A percentile compares a stretch with the other conserved stretches of the same genome.
phyloP scores from a whole-genome alignment of 1,140 invertebrate genomes.

The Heliothis subflexa region DNA sequence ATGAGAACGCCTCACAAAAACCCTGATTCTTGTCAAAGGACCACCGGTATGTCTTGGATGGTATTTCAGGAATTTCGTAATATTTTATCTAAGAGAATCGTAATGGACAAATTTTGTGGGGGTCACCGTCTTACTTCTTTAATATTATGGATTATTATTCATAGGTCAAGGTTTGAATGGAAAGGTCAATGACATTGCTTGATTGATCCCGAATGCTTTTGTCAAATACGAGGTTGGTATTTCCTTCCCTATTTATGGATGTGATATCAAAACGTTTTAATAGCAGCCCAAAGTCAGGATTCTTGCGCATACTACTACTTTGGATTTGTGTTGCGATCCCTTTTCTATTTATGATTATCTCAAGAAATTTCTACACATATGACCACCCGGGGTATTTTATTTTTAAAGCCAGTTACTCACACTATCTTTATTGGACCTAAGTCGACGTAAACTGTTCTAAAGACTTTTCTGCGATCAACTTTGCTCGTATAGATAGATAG shows the following conservation, averaged over 20 bases:
- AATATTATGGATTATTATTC: background rate
- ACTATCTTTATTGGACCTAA: background rate
- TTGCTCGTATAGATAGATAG: no score
- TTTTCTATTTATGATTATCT: conserved; percentile 16
- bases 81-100: conserved; percentile 31
- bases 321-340: background rate
- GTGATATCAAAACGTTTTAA: no score
- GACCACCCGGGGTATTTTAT: conserved; percentile 8
- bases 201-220: no score
- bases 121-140: background rate
- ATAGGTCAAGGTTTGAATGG: no score
- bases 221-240: no score
- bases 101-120: conserved; percentile 6
- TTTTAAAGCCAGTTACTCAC: background rate
- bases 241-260: no score
- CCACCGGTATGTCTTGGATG: conserved; percentile 39
- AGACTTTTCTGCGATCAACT: background rate
- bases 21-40: conserved; percentile 39
- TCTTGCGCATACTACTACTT: no score
- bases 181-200: no score
- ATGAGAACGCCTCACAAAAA: conserved; percentile 28
- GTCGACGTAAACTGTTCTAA: background rate
- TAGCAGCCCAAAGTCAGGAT: no score
- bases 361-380: conserved; percentile 1
- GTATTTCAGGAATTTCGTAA: conserved; percentile 37